phyloP scores from a whole-genome alignment of 2,113 vertebrate species.

The Blennius ocellaris region DNA sequence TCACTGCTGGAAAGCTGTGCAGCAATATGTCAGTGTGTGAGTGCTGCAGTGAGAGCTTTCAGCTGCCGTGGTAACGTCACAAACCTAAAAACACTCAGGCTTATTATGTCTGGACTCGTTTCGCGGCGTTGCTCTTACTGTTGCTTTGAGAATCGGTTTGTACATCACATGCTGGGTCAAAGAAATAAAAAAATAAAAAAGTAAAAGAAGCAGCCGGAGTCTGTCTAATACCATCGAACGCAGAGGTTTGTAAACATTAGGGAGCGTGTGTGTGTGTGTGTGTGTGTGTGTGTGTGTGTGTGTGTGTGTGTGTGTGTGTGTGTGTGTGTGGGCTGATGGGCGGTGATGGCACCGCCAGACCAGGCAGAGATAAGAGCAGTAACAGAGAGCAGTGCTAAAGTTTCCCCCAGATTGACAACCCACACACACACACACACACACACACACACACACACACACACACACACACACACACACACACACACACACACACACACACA shows the following conservation, averaged over 20 bases:
- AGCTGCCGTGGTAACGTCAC: conserved; percentile 5
- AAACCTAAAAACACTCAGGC: background rate
- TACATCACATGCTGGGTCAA: background rate
- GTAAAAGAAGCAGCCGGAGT: background rate
- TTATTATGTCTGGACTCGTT: background rate
- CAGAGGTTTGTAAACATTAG: background rate
- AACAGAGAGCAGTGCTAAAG: conserved; percentile 54
- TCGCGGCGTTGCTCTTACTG: background rate
- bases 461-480: no score
- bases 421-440: no score
- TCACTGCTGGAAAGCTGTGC: conserved; percentile 81
- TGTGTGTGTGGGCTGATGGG: conserved; percentile 14
- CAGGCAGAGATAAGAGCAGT: conserved; percentile 51
- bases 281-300: no score
- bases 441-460: no score
- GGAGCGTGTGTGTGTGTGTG: conserved; percentile 6
- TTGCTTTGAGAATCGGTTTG: background rate
- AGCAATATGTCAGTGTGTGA: conserved; percentile 81
- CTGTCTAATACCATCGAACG: background rate
- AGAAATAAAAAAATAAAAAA: conserved; percentile 3
- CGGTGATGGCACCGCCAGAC: conserved; percentile 56
- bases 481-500: no score
- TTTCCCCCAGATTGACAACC: conserved; percentile 33
- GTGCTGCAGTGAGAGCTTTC: background rate
- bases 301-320: background rate